Evolutionary conservation across 2,888 invertebrate genomes (phyloP).

Genomic region (Papilio protenor): DNA sequence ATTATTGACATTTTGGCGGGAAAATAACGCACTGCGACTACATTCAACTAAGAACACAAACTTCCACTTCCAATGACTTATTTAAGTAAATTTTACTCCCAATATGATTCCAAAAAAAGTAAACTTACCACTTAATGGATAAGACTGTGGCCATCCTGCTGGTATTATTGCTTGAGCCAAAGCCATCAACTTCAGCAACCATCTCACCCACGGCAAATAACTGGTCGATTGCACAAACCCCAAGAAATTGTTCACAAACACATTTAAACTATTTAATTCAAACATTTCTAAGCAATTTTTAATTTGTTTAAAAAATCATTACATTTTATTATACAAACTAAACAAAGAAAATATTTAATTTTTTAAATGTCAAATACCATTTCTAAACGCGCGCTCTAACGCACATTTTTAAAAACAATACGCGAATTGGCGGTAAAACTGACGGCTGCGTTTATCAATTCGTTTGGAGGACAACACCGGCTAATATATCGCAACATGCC

Average conservation of each 20-base stretch:
- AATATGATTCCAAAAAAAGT: background rate
- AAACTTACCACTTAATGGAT: conserved; percentile 60
- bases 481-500: conserved; percentile 23
- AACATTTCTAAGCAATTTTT: conserved; percentile 6
- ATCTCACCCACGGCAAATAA: conserved; percentile 56
- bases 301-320: background rate
- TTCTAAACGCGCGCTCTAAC: conserved; percentile 21
- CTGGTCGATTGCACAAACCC: conserved; percentile 56
- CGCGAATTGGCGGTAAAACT: conserved; percentile 26
- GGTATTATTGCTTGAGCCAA: conserved; percentile 63
- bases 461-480: conserved; percentile 28
- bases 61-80: too few species aligned
- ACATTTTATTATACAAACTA: background rate
- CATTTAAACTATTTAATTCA: conserved; percentile 44
- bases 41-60: background rate
- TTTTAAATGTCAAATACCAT: conserved; percentile 13
- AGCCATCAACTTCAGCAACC: conserved; percentile 61
- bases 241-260: conserved; percentile 58
- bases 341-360: background rate
- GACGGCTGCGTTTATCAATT: conserved; percentile 25
- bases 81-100: background rate
- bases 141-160: conserved; percentile 66
- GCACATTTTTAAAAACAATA: conserved; percentile 30
- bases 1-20: background rate
- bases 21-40: background rate